These are phyloP conservation scores for Hylaea fasciaria DNA, from an alignment of 2,888 invertebrate genomes.

Conservation along the genomic window DNA sequence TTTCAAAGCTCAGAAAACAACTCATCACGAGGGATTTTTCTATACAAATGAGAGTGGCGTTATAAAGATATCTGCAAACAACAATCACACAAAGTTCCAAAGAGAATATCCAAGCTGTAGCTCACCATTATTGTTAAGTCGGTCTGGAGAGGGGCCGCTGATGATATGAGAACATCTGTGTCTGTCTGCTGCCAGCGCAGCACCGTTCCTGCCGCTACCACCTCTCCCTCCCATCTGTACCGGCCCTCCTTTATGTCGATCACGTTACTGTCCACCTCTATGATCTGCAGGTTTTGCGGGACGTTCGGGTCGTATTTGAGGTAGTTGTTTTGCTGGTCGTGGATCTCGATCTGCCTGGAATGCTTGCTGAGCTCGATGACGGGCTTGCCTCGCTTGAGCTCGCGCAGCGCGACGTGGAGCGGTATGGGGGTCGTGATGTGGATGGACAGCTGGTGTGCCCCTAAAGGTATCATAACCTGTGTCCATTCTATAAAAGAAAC, in stretches of 20 bases:
- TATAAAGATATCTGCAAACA: slow-evolving; percentile 27
- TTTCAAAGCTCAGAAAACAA: slow-evolving; percentile 30
- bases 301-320: slow-evolving; percentile 76
- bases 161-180: slow-evolving; percentile 66
- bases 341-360: slow-evolving; percentile 56
- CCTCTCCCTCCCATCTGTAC: slow-evolving; percentile 66
- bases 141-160: slow-evolving; percentile 67
- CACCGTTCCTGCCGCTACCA: slow-evolving; percentile 70
- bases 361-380: slow-evolving; percentile 70
- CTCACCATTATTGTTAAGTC: slow-evolving; percentile 79
- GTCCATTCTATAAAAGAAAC: slow-evolving; percentile 64
- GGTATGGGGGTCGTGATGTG: slow-evolving; percentile 69
- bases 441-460: slow-evolving; percentile 70
- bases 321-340: slow-evolving; percentile 66
- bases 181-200: slow-evolving; percentile 71
- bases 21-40: slow-evolving; percentile 21
- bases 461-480: slow-evolving; percentile 72
- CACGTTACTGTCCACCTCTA: slow-evolving; percentile 74
- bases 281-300: slow-evolving; percentile 76
- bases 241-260: slow-evolving; percentile 73
- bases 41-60: slow-evolving; percentile 33
- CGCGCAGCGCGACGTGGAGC: slow-evolving; percentile 69
- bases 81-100: slow-evolving; percentile 29
- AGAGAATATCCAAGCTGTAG: slow-evolving; percentile 8
- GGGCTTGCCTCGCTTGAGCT: slow-evolving; percentile 69